Conservation (phyloP, 2,888 invertebrate species). For the Stictocephala bisonia region DNA sequence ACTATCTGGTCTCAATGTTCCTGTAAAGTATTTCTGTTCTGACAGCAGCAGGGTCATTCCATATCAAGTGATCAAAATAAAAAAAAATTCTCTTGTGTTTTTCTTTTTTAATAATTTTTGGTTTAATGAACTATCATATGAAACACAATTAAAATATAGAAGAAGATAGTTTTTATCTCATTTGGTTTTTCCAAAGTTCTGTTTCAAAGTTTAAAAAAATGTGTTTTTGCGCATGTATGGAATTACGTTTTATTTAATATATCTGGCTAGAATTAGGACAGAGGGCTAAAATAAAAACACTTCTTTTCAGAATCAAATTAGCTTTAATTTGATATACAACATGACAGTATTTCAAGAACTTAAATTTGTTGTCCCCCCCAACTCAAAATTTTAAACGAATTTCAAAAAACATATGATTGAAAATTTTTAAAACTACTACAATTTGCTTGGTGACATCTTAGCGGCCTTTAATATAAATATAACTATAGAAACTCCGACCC, state of each 20-base stretch:
- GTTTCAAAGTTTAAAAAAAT: constrained; percentile 1
- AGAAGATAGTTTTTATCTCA: not conserved
- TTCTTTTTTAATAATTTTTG: constrained; percentile 26
- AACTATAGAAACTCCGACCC: too few relatives aligned
- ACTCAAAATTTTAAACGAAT: constrained; percentile 13
- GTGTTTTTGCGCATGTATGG: not conserved
- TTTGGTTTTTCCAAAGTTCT: not conserved
- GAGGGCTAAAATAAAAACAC: constrained; percentile 24
- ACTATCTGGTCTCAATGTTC: constrained; percentile 31
- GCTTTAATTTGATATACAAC: constrained; percentile 34
- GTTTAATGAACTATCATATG: constrained; percentile 21
- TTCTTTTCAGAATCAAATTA: constrained; percentile 21
- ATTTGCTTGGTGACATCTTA: too few relatives aligned
- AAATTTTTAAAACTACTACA: constrained; percentile 12
- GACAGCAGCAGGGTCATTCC: constrained; percentile 16
- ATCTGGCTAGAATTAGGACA: constrained; percentile 7
- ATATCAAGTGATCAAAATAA: constrained; percentile 16
- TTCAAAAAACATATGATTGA: constrained; percentile 27
- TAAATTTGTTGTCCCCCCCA: constrained; percentile 11
- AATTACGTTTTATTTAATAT: constrained; percentile 36
- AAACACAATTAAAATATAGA: constrained; percentile 17
- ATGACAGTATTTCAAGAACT: constrained; percentile 38
- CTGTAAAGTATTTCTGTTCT: not conserved
- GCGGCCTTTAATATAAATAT: too few relatives aligned
- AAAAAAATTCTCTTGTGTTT: constrained; percentile 10